Base-by-base conservation (phyloP, 2,113 vertebrate species). In the Mungos mungo region DNA sequence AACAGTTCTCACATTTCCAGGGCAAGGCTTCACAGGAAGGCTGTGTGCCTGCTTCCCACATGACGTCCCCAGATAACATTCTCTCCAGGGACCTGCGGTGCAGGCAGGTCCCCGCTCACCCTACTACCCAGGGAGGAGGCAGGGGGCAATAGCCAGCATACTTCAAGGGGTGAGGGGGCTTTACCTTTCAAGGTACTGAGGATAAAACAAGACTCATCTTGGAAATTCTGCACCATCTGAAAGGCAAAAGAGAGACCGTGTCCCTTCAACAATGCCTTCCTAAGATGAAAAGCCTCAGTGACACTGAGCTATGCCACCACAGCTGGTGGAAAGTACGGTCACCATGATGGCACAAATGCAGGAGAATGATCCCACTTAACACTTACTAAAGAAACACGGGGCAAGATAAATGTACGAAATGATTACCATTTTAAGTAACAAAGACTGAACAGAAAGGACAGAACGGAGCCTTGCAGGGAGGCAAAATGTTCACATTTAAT, bases 191-290 rank as follows among this genome's bases (percentile, higher is more conserved):
- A 98, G 54, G 99, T 99, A 98, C 99, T 99, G 98, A 99, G 99
- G 94, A 99, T 98, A 97, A 99, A 99, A 97, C 99, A 99, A 11
- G 99, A 99, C 97, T 99, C 99, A 10, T 99, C 99, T 97, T 98
- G 98, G 98, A 99, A 99, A 98, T 99, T 99, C 97, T 99, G 99
- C 76, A 99, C 99, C 99, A 99, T 99, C 99, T 99, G 98, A 98
- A 98, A 97, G 92, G 57, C 50, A 96, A 97, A 97, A 89, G 76
- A 97, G 85, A 98, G 91, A 98, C 95, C 33, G 23, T 0, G 2
- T 65, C 50, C 60, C 45, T n/a, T 94, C 25, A 76, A 18, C 27
- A 31, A 66, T 0, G 6, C 76, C 60, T 11, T 66, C 13, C 1
- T 1, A 8, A 11, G 5, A 12, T 1, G 33, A 41, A 35, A 63